Conservation (phyloP, 1,140 invertebrate genomes). For the Tenebrio molitor region DNA sequence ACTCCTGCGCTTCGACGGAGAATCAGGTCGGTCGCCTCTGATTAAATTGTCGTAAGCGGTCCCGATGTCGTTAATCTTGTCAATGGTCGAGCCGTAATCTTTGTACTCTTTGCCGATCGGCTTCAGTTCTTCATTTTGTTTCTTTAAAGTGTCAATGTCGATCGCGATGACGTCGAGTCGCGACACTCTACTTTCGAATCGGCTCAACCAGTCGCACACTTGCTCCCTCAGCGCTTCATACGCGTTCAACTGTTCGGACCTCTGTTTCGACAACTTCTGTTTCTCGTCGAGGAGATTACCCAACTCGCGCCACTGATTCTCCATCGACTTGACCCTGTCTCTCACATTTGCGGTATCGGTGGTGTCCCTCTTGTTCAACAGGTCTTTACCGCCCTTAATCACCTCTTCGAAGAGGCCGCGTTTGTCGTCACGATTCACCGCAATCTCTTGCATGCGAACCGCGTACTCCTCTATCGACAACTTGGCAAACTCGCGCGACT, state of each 20-base stretch:
- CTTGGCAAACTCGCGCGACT: constrained; percentile 79
- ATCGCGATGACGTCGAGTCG: constrained; percentile 87
- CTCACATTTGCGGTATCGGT: constrained; percentile 89
- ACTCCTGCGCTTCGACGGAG: constrained; percentile 76
- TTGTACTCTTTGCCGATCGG: constrained; percentile 92
- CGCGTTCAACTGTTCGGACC: constrained; percentile 85
- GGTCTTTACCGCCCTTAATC: constrained; percentile 82
- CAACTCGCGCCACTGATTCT: constrained; percentile 90
- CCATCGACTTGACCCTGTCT: constrained; percentile 89
- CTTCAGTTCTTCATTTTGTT: constrained; percentile 89
- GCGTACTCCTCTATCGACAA: constrained; percentile 79
- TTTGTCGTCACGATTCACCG: constrained; percentile 61
- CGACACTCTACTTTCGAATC: constrained; percentile 81
- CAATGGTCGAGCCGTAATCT: constrained; percentile 87
- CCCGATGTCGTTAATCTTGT: constrained; percentile 93
- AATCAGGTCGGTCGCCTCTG: constrained; percentile 81
- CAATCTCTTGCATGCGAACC: constrained; percentile 72
- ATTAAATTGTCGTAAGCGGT: constrained; percentile 86
- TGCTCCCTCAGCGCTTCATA: constrained; percentile 89
- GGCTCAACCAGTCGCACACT: constrained; percentile 87
- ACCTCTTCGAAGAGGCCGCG: constrained; percentile 80
- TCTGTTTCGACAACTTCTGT: constrained; percentile 83
- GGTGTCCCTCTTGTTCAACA: constrained; percentile 90
- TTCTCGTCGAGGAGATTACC: constrained; percentile 85
- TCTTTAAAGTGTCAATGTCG: constrained; percentile 86